Percentiles rank a stretch among this genome's conserved stretches.
Evolutionary conservation across 2,113 vertebrate species (phyloP).

Genomic region (Triplophysa tibetana): DNA sequence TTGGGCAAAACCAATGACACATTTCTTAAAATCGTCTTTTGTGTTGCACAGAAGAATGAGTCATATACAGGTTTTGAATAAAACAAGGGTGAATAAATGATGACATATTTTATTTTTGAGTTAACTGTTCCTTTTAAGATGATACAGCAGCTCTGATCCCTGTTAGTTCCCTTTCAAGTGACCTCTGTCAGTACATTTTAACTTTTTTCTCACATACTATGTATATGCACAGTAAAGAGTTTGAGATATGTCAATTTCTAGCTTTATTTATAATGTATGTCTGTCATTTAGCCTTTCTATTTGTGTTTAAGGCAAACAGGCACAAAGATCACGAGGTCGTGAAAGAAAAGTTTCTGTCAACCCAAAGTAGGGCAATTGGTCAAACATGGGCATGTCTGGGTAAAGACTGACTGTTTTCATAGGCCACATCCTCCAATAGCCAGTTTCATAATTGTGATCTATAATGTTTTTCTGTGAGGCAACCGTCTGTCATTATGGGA

Average conservation of each 20-base stretch:
- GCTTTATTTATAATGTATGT: not conserved
- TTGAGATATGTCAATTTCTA: no score
- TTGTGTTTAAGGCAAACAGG: not conserved
- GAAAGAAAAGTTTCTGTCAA: constrained; percentile 13
- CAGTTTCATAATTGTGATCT: constrained; percentile 33
- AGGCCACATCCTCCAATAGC: constrained; percentile 5
- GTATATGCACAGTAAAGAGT: no score
- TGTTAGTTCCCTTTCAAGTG: not conserved
- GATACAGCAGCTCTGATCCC: constrained; percentile 39
- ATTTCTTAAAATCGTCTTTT: no score
- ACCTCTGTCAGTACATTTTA: constrained; percentile 10
- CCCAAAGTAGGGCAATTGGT: not conserved
- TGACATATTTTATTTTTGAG: no score
- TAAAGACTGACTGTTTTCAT: constrained; percentile 18
- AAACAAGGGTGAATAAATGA: no score
- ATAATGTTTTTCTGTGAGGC: constrained; percentile 15
- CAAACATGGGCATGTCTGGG: not conserved
- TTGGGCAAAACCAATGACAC: no score
- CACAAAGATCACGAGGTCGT: not conserved
- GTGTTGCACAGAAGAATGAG: no score
- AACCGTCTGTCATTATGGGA: constrained; percentile 22
- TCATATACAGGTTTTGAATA: no score
- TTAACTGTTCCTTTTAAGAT: constrained; percentile 21
- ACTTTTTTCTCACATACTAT: not conserved
- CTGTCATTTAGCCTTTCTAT: not conserved